Percentiles rank a stretch among this genome's conserved stretches.
Conservation (phyloP, 2,888 invertebrate species). For the Apoda limacodes region DNA sequence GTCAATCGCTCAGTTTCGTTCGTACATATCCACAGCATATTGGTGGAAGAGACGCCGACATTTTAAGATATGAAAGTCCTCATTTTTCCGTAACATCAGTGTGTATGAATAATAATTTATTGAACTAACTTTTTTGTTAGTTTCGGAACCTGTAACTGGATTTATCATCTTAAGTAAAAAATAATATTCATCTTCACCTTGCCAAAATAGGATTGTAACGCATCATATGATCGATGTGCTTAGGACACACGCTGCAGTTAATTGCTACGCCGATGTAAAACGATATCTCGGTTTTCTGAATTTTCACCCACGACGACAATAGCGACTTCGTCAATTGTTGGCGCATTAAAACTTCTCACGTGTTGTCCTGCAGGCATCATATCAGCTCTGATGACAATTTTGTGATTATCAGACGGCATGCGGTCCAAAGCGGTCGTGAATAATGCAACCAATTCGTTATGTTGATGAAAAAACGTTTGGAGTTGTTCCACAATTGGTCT, state of each 20-base stretch:
- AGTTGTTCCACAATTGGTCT: slow-evolving; percentile 8
- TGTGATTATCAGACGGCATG: slow-evolving; percentile 26
- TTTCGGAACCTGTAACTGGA: too few species aligned
- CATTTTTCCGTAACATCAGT: slow-evolving; percentile 20
- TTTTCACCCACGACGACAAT: slow-evolving; percentile 17
- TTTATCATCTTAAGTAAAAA: too few species aligned
- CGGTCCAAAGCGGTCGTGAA: slow-evolving; percentile 23
- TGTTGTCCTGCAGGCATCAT: slow-evolving; percentile 24
- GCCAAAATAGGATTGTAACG: slow-evolving; percentile 24
- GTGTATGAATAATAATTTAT: slow-evolving; percentile 23
- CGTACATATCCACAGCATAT: slow-evolving; percentile 19
- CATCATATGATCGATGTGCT: slow-evolving; percentile 21
- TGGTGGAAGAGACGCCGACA: slow-evolving; percentile 19
- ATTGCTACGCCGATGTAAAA: slow-evolving; percentile 16
- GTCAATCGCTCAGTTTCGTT: slow-evolving; percentile 20
- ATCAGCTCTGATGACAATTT: slow-evolving; percentile 28
- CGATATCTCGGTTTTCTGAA: slow-evolving; percentile 21
- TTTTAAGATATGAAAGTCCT: slow-evolving; percentile 20
- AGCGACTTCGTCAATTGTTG: slow-evolving; percentile 21
- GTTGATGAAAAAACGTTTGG: slow-evolving; percentile 6
- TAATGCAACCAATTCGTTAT: slow-evolving; percentile 20
- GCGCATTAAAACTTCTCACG: slow-evolving; percentile 26
- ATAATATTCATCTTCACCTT: slow-evolving; percentile 21
- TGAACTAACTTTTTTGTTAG: slow-evolving; percentile 18
- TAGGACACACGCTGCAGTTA: slow-evolving; percentile 17